These are phyloP conservation scores for Oncorhynchus kisutch DNA, from an alignment of 2,113 vertebrate genomes.

Conservation along the genomic window DNA sequence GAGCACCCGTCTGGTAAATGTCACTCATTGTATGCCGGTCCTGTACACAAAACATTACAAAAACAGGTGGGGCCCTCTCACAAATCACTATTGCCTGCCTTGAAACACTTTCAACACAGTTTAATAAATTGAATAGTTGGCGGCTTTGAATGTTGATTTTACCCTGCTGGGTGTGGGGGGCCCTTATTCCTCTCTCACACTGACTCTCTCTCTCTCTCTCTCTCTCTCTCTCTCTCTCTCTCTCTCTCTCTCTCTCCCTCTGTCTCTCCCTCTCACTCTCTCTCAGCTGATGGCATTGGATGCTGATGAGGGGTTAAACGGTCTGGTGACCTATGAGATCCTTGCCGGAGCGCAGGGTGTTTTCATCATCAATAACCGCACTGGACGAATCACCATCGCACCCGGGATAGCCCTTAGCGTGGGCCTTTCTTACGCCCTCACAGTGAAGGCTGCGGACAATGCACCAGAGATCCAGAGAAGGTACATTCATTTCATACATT, in stretches of 20 bases:
- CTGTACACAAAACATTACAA: background rate
- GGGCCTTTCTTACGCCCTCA: constrained; percentile 85
- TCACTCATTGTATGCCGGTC: background rate
- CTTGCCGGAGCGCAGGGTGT: constrained; percentile 85
- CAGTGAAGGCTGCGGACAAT: constrained; percentile 86
- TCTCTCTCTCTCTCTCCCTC: background rate
- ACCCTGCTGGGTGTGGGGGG: no score
- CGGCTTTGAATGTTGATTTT: background rate
- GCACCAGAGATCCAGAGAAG: constrained; percentile 86
- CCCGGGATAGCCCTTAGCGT: constrained; percentile 77
- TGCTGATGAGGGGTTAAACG: constrained; percentile 88
- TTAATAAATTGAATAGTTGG: background rate
- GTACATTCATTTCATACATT: constrained; percentile 61
- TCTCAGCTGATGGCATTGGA: constrained; percentile 87
- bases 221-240: constrained; percentile 44
- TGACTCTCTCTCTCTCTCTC: background rate
- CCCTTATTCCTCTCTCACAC: background rate
- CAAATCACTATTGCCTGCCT: background rate
- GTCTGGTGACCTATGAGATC: constrained; percentile 88
- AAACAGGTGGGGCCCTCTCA: background rate
- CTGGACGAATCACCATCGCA: constrained; percentile 87
- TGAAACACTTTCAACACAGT: constrained; percentile 17
- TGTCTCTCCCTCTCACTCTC: constrained; percentile 8
- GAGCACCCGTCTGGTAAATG: background rate
- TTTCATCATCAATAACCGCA: constrained; percentile 84